Evolutionary conservation across 2,888 invertebrate species (phyloP).

Genomic region (Polyommatus iphigenia): DNA sequence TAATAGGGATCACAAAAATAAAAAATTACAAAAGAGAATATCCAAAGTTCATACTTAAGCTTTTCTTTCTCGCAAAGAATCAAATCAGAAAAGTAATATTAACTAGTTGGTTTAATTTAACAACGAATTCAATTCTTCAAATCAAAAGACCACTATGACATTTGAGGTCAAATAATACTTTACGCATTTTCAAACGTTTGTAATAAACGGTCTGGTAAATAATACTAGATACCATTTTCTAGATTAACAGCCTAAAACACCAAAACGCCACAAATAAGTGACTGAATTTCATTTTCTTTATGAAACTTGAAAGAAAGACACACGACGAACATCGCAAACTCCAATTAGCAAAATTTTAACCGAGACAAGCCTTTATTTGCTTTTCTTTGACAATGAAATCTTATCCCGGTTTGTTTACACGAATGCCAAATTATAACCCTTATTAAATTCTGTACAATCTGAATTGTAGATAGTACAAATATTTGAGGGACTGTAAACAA

Average conservation of each 20-base stretch:
- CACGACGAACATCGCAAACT: constrained; percentile 14
- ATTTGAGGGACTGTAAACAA: constrained; percentile 26
- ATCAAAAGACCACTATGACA: too few relatives aligned
- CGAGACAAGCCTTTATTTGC: constrained; percentile 26
- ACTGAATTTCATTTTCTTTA: constrained; percentile 4
- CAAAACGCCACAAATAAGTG: not conserved
- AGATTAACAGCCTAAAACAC: not conserved
- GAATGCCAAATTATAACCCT: constrained; percentile 20
- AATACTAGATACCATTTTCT: not conserved
- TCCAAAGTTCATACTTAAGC: not conserved
- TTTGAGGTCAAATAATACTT: too few relatives aligned
- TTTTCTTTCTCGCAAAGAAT: not conserved
- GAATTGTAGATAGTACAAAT: constrained; percentile 25
- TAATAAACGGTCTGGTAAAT: too few relatives aligned
- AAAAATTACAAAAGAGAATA: not conserved
- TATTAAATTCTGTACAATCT: constrained; percentile 26
- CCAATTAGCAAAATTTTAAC: constrained; percentile 25
- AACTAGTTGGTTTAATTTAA: too few relatives aligned
- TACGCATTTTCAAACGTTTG: too few relatives aligned
- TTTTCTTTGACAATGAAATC: constrained; percentile 23
- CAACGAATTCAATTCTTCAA: too few relatives aligned
- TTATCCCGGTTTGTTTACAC: constrained; percentile 22
- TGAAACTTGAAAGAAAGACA: constrained; percentile 8
- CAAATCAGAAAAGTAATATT: too few relatives aligned
- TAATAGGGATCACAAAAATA: too few relatives aligned